These are phyloP conservation scores for Sisor rabdophorus DNA, from an alignment of 2,113 vertebrate species.

Conservation along the genomic window DNA sequence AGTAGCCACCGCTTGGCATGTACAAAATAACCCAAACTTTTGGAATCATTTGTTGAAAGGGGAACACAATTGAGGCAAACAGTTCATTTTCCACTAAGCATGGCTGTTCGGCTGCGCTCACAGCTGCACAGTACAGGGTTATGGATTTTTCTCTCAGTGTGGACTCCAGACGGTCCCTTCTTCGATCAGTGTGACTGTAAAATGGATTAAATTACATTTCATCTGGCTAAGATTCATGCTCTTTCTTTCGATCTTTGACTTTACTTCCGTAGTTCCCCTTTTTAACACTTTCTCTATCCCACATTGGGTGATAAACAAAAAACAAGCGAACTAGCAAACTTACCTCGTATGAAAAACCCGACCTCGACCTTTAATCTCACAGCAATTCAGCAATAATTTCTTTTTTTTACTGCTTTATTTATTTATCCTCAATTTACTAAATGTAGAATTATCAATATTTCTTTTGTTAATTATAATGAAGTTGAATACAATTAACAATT, in stretches of 20 bases:
- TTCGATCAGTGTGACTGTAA: constrained; percentile 69
- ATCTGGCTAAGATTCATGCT: constrained; percentile 67
- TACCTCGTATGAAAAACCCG: background rate
- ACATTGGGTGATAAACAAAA: background rate
- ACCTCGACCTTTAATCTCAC: background rate
- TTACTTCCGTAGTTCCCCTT: background rate
- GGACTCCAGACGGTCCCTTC: constrained; percentile 72
- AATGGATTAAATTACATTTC: constrained; percentile 79
- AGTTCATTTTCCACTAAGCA: constrained; percentile 76
- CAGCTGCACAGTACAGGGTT: constrained; percentile 67
- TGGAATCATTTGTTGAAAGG: constrained; percentile 72
- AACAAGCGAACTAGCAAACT: background rate
- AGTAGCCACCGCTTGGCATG: constrained; percentile 48
- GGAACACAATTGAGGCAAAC: constrained; percentile 72
- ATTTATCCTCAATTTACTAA: too few species aligned
- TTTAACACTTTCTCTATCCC: constrained; percentile 22
- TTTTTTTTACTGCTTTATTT: too few species aligned
- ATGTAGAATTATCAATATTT: too few species aligned
- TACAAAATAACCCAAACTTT: constrained; percentile 56
- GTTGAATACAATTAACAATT: too few species aligned
- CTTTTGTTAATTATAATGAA: too few species aligned
- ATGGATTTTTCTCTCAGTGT: constrained; percentile 75
- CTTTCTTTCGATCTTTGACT: constrained; percentile 44
- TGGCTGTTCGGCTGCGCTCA: constrained; percentile 71
- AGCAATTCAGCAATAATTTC: too few species aligned